A percentile compares a stretch with the other conserved stretches of the same genome.
These are phyloP conservation scores for Lophura swinhoii DNA, from an alignment of 2,797 vertebrate species.

Conservation along the genomic window DNA sequence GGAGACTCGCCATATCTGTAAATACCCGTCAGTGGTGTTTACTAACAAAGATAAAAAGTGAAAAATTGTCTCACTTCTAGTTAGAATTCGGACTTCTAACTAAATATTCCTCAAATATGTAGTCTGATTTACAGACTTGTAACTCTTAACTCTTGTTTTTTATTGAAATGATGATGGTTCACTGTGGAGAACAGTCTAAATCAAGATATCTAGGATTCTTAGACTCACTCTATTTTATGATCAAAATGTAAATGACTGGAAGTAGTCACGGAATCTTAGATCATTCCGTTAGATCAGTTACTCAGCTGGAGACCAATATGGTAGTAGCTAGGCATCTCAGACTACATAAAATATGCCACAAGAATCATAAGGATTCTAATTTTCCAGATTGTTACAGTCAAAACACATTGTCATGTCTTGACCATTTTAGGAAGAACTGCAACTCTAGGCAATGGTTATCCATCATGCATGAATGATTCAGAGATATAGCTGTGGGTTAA, in stretches of 20 bases:
- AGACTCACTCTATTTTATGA: not conserved
- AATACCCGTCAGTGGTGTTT: not conserved
- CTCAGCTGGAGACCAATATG: not conserved
- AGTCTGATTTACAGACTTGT: not conserved
- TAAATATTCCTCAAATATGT: fast-evolving
- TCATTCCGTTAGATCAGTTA: constrained; percentile 9
- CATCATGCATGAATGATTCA: not conserved
- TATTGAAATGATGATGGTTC: not conserved
- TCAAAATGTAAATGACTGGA: not conserved
- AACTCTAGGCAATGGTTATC: constrained; percentile 2
- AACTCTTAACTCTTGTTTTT: not conserved
- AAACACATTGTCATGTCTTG: not conserved
- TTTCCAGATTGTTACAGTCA: not conserved
- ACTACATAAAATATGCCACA: not conserved
- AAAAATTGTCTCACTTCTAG: not conserved
- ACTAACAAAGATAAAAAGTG: not conserved
- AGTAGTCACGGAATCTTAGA: constrained; percentile 15
- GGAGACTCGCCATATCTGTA: not conserved
- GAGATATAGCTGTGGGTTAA: not conserved
- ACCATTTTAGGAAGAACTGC: constrained; percentile 29
- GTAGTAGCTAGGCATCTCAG: not conserved
- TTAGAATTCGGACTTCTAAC: not conserved
- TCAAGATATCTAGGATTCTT: not conserved
- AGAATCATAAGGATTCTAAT: not conserved
- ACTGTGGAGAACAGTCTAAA: not conserved